Evolutionary conservation across 2,888 invertebrate species (phyloP).

Genomic region (Dinocampus coccinellae): DNA sequence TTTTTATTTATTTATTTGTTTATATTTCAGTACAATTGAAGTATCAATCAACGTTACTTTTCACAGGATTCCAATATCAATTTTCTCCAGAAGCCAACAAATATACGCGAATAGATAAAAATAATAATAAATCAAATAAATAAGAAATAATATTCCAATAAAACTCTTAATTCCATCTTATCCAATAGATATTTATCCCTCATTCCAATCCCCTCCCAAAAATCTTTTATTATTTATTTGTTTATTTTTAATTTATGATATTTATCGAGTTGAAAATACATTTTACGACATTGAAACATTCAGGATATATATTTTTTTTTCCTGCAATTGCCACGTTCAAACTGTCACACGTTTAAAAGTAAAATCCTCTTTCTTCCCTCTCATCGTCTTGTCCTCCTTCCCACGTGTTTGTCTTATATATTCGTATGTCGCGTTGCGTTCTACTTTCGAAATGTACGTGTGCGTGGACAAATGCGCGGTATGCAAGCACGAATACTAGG

Average conservation of each 20-base stretch:
- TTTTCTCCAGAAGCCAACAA: background rate
- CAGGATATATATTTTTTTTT: constrained; percentile 42
- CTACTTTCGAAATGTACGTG: constrained; percentile 31
- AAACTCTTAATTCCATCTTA: no score
- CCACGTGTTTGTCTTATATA: constrained; percentile 10
- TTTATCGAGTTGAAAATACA: background rate
- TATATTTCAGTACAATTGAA: background rate
- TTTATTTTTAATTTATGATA: background rate
- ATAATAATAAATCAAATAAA: background rate
- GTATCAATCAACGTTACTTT: background rate
- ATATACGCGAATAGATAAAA: background rate
- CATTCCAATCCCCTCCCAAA: no score
- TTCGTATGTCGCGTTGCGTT: constrained; percentile 27
- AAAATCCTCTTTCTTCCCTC: background rate
- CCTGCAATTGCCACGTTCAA: constrained; percentile 48
- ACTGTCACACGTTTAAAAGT: constrained; percentile 35
- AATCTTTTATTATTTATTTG: background rate
- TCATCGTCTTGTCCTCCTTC: background rate
- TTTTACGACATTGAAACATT: background rate
- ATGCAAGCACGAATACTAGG: constrained; percentile 11
- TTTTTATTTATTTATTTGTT: background rate
- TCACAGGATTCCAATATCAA: constrained; percentile 1
- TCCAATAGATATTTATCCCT: no score
- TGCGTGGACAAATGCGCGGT: constrained; percentile 8
- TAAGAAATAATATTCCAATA: background rate